Percentiles rank a stretch among this genome's conserved stretches.
Evolutionary conservation across 2,888 invertebrate species (phyloP).

Genomic region (Troglohyphantes excavatus): DNA sequence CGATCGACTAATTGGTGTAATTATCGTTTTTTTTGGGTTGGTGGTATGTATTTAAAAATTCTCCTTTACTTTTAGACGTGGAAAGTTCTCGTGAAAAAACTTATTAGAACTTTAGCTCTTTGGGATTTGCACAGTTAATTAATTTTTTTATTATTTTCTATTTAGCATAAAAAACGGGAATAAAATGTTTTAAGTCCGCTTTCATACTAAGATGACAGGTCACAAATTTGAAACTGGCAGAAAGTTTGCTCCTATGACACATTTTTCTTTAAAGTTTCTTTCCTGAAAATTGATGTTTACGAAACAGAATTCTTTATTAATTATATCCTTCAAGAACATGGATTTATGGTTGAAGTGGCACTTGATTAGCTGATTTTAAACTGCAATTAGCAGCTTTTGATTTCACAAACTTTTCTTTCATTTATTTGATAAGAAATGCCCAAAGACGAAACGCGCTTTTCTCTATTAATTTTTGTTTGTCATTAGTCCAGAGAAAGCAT

Average conservation of each 20-base stretch:
- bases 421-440: background rate
- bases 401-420: background rate
- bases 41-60: slow-evolving; percentile 42
- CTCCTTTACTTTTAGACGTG: slow-evolving; percentile 30
- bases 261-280: background rate
- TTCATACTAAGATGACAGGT: slow-evolving; percentile 58
- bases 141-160: slow-evolving; percentile 55
- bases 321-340: slow-evolving; percentile 19
- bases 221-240: slow-evolving; percentile 27
- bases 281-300: slow-evolving; percentile 14
- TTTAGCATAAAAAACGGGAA: slow-evolving; percentile 13
- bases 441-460: background rate
- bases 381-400: slow-evolving; percentile 4
- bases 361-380: slow-evolving; percentile 1
- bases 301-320: background rate
- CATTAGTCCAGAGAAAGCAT: background rate
- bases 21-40: slow-evolving; percentile 57
- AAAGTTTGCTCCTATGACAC: slow-evolving; percentile 22
- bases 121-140: slow-evolving; percentile 70
- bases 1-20: slow-evolving; percentile 73
- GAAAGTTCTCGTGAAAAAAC: slow-evolving; percentile 51
- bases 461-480: slow-evolving; percentile 26
- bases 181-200: slow-evolving; percentile 16
- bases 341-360: slow-evolving; percentile 23
- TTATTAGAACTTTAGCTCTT: slow-evolving; percentile 24